Evolutionary conservation across 2,113 vertebrate species (phyloP), one percentile per base, ranked within the genome.

Genomic region (Larimichthys polyactis): DNA sequence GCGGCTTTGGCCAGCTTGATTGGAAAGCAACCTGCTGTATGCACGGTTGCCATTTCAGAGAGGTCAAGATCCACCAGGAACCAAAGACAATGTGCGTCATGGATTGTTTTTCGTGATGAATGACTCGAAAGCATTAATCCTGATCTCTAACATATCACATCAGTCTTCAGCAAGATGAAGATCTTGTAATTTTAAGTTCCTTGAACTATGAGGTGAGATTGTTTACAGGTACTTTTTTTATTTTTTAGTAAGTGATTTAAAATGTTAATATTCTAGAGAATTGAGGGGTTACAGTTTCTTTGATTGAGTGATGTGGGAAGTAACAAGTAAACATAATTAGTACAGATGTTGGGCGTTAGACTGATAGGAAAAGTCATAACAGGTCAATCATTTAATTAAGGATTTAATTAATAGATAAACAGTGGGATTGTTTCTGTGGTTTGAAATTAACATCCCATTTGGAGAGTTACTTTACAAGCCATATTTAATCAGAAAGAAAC

Each of bases 361-460:
- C 22, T 60, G 46, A 20, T 32, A 27, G 58, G 7, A 49, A 4
- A 60, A 68, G 12, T 48, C 2, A 4, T 3, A 49, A 62, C 32
- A 48, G 22, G 44, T 46, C 32, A 40, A 11, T 58, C 3, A n/a
- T 63, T 67, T 40, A 29, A 57, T 46, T 5, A 32, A 64, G 20
- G 29, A 11, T 44, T 29, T 36, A 0, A n/a, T 36, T 44, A 73
- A 40, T 40, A 66, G 57, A 49, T 4, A 49, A 64, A 65, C 49
- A 20, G 29, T 43, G 24, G 10, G 36, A 59, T 29, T 51, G 29
- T 20, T 63, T 5, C 19, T 55, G 62, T 49, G 19, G 11, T 62
- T 71, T 36, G 24, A 89, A 69, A 65, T 63, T 36, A 75, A 46
- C 63, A n/a, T 51, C 4, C 17, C 11, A 29, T 78, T 66, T 67